Percentiles rank a stretch among this genome's conserved stretches.
Conservation (phyloP, 30 jellyfish, hydroid and myxozoan genomes). For the Rhopilema esculentum region DNA sequence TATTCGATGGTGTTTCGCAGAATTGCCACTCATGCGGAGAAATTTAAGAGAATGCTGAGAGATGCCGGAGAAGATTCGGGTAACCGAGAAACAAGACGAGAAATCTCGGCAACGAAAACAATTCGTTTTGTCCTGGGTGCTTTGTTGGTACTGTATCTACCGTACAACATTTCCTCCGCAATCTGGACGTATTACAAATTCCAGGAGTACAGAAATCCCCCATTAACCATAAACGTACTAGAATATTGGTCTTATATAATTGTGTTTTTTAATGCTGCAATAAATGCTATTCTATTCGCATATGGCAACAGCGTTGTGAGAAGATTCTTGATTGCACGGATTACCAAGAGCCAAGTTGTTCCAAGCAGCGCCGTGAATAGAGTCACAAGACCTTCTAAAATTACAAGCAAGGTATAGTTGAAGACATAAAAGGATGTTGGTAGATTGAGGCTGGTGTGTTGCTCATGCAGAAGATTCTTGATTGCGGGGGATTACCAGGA, state of each 20-base stretch:
- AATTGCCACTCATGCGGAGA: constrained; percentile 13
- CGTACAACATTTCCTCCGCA: constrained; percentile 35
- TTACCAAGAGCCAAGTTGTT: constrained; percentile 2
- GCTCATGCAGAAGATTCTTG: not conserved
- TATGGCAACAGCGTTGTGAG: constrained; percentile 18
- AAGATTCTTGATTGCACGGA: not conserved
- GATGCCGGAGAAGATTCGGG: not conserved
- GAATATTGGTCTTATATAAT: constrained; percentile 16
- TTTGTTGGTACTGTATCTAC: constrained; percentile 11
- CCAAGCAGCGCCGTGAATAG: too few species aligned
- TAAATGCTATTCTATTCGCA: constrained; percentile 28
- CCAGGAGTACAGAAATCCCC: not conserved
- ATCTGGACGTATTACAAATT: constrained; percentile 1
- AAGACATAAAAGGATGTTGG: too few species aligned
- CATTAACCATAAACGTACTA: not conserved
- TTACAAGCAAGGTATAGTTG: too few species aligned
- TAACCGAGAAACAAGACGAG: not conserved
- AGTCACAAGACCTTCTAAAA: too few species aligned
- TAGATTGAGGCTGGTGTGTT: too few species aligned
- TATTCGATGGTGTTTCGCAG: constrained; percentile 16
- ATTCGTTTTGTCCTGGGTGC: constrained; percentile 23
- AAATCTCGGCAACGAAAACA: constrained; percentile 25
- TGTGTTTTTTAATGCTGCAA: constrained; percentile 5
- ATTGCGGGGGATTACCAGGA: not conserved
- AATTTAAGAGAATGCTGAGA: not conserved